These are phyloP conservation scores for Pyrocephalus nanus DNA, from an alignment of 2,797 vertebrate genomes.

Conservation along the genomic window DNA sequence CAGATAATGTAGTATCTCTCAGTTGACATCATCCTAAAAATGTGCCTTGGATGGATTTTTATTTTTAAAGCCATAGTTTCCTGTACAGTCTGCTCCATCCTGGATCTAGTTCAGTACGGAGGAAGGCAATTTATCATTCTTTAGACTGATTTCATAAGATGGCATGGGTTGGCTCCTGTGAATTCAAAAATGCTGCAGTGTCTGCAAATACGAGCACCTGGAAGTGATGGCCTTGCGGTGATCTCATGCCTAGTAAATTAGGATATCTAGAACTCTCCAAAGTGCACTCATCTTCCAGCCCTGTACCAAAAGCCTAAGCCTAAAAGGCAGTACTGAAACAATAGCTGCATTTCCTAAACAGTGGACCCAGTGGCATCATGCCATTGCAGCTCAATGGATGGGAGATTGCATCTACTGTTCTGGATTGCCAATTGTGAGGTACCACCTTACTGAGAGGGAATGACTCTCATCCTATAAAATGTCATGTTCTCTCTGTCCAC, in stretches of 20 bases:
- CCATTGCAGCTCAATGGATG: accelerated
- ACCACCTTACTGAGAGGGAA: not conserved
- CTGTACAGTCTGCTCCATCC: not conserved
- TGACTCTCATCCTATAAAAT: not conserved
- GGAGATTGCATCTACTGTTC: not conserved
- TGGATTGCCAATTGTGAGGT: not conserved
- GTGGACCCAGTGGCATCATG: not conserved
- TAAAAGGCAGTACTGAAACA: not conserved
- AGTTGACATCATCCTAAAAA: not conserved
- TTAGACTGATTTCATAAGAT: constrained; percentile 2
- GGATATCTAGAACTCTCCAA: not conserved
- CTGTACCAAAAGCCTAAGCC: not conserved
- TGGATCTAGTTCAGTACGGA: constrained; percentile 4
- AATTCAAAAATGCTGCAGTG: not conserved
- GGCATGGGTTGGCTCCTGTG: not conserved
- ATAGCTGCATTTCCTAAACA: not conserved
- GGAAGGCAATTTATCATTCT: constrained; percentile 2
- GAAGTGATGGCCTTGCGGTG: not conserved
- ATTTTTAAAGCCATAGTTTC: not conserved
- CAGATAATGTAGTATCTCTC: not conserved
- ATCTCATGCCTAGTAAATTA: not conserved
- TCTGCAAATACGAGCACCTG: constrained; percentile 23
- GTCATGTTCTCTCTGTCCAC: not conserved
- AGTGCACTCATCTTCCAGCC: not conserved
- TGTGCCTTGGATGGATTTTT: not conserved